Evolutionary conservation across 2,888 invertebrate genomes (phyloP), one percentile per base, ranked within the genome.

Genomic region (Ochlodes sylvanus): DNA sequence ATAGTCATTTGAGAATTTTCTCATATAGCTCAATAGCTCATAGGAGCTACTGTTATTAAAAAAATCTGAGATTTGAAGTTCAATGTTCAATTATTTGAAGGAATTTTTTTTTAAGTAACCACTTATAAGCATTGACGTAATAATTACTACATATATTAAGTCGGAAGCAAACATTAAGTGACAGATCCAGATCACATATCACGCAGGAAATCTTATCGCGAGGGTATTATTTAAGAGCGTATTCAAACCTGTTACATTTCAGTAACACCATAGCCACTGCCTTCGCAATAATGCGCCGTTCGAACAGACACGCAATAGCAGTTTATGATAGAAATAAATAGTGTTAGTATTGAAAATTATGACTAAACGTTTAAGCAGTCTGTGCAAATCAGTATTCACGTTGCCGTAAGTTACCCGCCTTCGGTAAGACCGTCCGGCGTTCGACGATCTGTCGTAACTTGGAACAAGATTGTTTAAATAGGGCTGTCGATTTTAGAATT

Each of bases 181-280:
- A 27, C 27, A 27, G 27, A 27, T 27, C 5, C 5, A 5, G 5
- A n/a, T n/a, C n/a, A n/a, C n/a, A n/a, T n/a, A n/a, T n/a, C n/a
- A 27, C 27, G 5, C 27, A 27, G 27, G 5, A 27, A 27, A 27
- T 27, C 27, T 27, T 27, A 27, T 10, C 10, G 38, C 38, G 38
- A 38, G 38, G 38, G 12, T 12, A 38, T 38, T 38, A 38, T 38
- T 12, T 38, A 12, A 10, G 38, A 6, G 6, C 9, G n/a, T 47
- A 9, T 47, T 47, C 6, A 47, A n/a, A 47, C 44, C 44, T 47
- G 44, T 47, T 15, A 47, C 9, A 47, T 15, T 47, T 47, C 15
- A 47, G 15, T 47, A 67, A 17, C 67, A 67, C 62, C 63, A 58
- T 70, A 69, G 62, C 57, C 50, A 65, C 56, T 27, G 38, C 57